Percentiles rank a stretch among this genome's conserved stretches.
Evolutionary conservation across 2,797 vertebrate genomes (phyloP).

Genomic region (Peromyscus melanophrys): DNA sequence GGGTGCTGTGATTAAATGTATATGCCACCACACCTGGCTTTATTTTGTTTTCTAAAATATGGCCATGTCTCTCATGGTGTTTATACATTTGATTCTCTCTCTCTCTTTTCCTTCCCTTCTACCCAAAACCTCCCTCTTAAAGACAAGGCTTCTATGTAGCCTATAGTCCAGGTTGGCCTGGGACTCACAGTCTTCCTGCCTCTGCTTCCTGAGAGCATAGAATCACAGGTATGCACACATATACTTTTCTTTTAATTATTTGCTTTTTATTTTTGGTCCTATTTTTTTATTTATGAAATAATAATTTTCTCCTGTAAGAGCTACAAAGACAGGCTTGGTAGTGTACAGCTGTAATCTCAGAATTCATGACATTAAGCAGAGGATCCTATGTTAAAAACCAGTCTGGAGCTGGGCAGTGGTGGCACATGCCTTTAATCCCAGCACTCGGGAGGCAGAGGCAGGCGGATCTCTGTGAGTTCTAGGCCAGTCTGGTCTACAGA

Average conservation of each 20-base stretch:
- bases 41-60: conserved; percentile 39
- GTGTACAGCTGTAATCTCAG: neutral
- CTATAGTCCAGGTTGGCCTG: neutral
- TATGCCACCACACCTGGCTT: neutral
- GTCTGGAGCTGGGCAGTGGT: neutral
- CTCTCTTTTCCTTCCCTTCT: neutral
- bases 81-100: conserved; percentile 11
- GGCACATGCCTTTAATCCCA: no score
- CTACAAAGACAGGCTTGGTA: neutral
- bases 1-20: neutral
- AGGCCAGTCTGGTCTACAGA: no score
- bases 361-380: neutral
- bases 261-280: neutral
- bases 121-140: neutral
- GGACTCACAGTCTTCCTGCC: neutral
- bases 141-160: neutral
- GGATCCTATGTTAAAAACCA: neutral
- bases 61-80: neutral
- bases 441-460: no score
- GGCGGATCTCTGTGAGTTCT: no score
- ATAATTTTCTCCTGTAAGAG: neutral
- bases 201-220: neutral
- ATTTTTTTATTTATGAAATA: conserved; percentile 10
- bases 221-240: neutral
- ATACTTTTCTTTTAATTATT: neutral